Evolutionary conservation across 2,888 invertebrate genomes (phyloP).

Genomic region (Chalcosyrphus nemorum): DNA sequence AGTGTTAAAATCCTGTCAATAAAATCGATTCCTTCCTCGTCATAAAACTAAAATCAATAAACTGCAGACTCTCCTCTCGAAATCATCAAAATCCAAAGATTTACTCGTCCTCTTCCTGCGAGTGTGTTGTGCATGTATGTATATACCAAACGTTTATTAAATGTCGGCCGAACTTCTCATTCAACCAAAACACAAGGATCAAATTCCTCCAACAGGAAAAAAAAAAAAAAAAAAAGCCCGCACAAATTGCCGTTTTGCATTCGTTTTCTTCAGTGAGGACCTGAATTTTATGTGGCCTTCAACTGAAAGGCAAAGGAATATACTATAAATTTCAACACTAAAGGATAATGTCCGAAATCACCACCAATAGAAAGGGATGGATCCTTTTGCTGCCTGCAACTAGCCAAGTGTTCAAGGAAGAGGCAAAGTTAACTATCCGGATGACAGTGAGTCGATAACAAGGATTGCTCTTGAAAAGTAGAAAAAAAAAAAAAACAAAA

Average conservation of each 20-base stretch:
- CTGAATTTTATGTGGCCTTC: slow-evolving; percentile 20
- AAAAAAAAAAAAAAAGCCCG: not conserved
- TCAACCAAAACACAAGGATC: slow-evolving; percentile 2
- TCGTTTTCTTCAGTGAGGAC: not conserved
- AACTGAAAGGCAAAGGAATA: slow-evolving; percentile 15
- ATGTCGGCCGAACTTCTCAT: slow-evolving; percentile 31
- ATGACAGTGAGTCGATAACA: slow-evolving; percentile 67
- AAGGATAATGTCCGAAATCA: slow-evolving; percentile 59
- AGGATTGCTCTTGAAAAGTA: slow-evolving; percentile 9
- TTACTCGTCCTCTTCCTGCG: slow-evolving; percentile 9
- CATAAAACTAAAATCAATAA: slow-evolving; percentile 60
- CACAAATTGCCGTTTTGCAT: slow-evolving; percentile 58
- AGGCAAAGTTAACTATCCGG: slow-evolving; percentile 46
- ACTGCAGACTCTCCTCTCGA: slow-evolving; percentile 57
- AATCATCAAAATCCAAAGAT: slow-evolving; percentile 48
- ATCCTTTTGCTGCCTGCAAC: slow-evolving; percentile 15
- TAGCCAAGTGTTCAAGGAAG: slow-evolving; percentile 8
- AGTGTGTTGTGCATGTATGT: slow-evolving; percentile 12
- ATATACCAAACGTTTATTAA: slow-evolving; percentile 44
- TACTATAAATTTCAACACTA: slow-evolving; percentile 66
- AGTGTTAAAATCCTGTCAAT: slow-evolving; percentile 12
- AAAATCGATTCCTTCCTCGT: slow-evolving; percentile 46
- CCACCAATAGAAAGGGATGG: slow-evolving; percentile 19
- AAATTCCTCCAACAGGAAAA: slow-evolving; percentile 7
- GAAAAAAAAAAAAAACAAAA: not conserved